Percentiles rank a stretch among this genome's conserved stretches.
Conservation (phyloP, 2,797 vertebrate genomes). For the Cryptoprocta ferox region DNA sequence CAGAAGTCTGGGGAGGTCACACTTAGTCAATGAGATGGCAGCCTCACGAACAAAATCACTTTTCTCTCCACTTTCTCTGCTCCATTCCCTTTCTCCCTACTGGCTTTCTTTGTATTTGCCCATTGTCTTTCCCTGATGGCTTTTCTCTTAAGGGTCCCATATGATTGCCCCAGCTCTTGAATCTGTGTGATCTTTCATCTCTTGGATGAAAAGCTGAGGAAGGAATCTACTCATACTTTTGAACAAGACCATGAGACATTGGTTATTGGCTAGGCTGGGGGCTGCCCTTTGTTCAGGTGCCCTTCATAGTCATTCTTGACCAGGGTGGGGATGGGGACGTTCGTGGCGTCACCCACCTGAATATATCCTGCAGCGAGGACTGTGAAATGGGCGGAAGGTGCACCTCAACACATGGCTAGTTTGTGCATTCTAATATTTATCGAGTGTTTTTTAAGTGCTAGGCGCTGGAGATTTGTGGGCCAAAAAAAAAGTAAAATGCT, state of each 20-base stretch:
- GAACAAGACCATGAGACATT: background rate
- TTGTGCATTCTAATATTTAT: background rate
- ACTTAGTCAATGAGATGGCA: background rate
- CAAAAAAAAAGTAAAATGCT: background rate
- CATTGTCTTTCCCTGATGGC: background rate
- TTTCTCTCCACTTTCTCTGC: background rate
- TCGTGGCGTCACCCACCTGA: background rate
- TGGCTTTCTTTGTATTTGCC: background rate
- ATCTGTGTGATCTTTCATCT: background rate
- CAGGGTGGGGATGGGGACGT: background rate
- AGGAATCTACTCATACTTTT: background rate
- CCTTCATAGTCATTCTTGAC: background rate
- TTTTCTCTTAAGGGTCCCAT: background rate
- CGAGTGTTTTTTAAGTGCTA: background rate
- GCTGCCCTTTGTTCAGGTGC: background rate
- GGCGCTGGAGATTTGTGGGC: background rate
- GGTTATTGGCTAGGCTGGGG: background rate
- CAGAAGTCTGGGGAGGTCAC: background rate
- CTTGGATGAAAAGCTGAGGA: background rate
- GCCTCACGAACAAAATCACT: background rate
- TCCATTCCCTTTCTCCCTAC: background rate
- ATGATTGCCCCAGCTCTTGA: background rate
- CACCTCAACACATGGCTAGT: background rate
- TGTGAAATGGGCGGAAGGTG: background rate
- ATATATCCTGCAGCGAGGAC: background rate